A percentile compares a stretch with the other conserved stretches of the same genome.
These are phyloP conservation scores for Drosophila crucigera DNA, from an alignment of 2,888 invertebrate species.

Conservation along the genomic window DNA sequence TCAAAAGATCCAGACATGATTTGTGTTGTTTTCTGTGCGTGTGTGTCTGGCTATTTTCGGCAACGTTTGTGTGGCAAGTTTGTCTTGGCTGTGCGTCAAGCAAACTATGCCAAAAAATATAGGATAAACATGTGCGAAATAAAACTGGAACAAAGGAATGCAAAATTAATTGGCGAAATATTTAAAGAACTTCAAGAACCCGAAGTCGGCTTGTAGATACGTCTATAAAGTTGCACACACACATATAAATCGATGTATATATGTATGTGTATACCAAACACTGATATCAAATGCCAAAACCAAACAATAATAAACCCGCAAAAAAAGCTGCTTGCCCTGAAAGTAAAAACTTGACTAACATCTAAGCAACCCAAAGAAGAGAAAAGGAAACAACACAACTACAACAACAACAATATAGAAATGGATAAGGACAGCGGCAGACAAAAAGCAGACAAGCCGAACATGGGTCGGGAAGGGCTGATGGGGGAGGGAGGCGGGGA, in stretches of 20 bases:
- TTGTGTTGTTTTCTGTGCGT: slow-evolving; percentile 25
- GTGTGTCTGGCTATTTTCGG: slow-evolving; percentile 50
- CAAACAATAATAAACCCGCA: slow-evolving; percentile 63
- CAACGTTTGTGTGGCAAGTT: slow-evolving; percentile 44
- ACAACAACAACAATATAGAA: slow-evolving; percentile 10
- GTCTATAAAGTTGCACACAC: slow-evolving; percentile 7
- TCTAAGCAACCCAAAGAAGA: slow-evolving; percentile 50
- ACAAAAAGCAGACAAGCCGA: slow-evolving; percentile 63
- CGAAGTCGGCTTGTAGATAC: background rate
- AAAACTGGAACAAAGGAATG: background rate
- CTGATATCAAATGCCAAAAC: slow-evolving; percentile 71
- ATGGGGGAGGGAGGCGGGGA: background rate
- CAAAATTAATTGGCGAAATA: slow-evolving; percentile 4
- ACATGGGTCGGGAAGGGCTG: background rate
- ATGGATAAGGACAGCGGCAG: slow-evolving; percentile 49
- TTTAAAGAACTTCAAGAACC: background rate
- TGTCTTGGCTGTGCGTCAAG: background rate
- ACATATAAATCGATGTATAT: background rate
- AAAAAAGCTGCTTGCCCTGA: slow-evolving; percentile 44
- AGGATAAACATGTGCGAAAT: slow-evolving; percentile 11
- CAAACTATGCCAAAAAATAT: slow-evolving; percentile 14
- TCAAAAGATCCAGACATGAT: slow-evolving; percentile 72
- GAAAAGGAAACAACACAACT: slow-evolving; percentile 6
- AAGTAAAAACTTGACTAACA: slow-evolving; percentile 69
- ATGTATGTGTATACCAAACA: slow-evolving; percentile 36